Conservation (phyloP, 1,140 invertebrate species). For the Nixonia krombeini region DNA sequence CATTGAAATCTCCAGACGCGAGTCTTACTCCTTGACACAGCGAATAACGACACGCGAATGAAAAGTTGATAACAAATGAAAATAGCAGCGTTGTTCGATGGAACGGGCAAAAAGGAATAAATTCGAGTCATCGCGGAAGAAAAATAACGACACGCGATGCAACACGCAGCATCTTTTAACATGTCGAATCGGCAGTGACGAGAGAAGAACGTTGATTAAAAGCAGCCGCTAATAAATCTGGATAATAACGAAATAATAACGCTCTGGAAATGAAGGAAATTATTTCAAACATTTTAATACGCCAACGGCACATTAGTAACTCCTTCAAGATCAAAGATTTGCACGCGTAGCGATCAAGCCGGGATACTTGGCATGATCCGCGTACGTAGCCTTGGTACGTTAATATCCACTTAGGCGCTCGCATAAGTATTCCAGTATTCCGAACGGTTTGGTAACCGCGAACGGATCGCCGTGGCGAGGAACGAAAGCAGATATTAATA, state of each 20-base stretch:
- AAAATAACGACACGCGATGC: too few species aligned
- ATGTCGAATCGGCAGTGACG: too few species aligned
- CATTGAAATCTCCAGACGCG: constrained; percentile 30
- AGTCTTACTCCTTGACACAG: not conserved
- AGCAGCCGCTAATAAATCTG: too few species aligned
- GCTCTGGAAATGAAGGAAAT: too few species aligned
- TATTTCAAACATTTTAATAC: constrained; percentile 27
- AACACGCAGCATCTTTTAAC: too few species aligned
- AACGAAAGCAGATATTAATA: constrained; percentile 63
- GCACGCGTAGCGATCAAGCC: constrained; percentile 33
- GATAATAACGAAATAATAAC: too few species aligned
- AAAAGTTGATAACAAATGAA: too few species aligned
- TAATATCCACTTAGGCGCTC: constrained; percentile 44
- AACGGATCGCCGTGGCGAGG: constrained; percentile 45
- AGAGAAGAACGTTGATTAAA: too few species aligned
- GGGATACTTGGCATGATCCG: constrained; percentile 25
- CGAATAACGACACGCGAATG: not conserved
- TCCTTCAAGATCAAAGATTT: constrained; percentile 32
- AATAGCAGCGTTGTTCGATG: constrained; percentile 18
- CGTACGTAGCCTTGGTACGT: constrained; percentile 37
- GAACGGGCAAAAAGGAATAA: too few species aligned
- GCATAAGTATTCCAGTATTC: constrained; percentile 26
- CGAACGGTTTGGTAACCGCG: constrained; percentile 48
- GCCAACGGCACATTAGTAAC: constrained; percentile 39
- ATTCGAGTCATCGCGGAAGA: too few species aligned